A percentile compares a stretch with the other conserved stretches of the same genome.
phyloP scores from a whole-genome alignment of 2,888 invertebrate species.

The Mechanitis messenoides region DNA sequence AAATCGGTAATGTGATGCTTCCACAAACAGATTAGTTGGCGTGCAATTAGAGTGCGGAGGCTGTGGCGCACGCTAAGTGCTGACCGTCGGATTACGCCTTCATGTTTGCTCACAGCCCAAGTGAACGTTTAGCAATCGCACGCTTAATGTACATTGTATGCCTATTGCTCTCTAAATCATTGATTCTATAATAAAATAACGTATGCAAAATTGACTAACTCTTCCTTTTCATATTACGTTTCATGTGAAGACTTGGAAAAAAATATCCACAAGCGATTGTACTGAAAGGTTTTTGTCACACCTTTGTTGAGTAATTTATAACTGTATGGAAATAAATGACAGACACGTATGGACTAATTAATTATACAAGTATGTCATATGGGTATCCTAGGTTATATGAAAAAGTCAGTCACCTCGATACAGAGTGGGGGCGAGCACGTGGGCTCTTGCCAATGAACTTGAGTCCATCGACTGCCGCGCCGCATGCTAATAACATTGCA shows the following conservation, averaged over 20 bases:
- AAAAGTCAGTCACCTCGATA: slow-evolving; percentile 64
- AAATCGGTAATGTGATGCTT: slow-evolving; percentile 51
- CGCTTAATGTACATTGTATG: slow-evolving; percentile 62
- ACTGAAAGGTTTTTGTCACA: background rate
- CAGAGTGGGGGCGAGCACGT: slow-evolving; percentile 59
- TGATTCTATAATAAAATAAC: slow-evolving; percentile 38
- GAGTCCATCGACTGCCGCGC: slow-evolving; percentile 39
- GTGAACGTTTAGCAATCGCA: slow-evolving; percentile 64
- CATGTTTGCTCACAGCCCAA: slow-evolving; percentile 60
- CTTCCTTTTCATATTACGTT: too few species aligned
- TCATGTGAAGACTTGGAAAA: background rate
- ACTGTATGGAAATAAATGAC: slow-evolving; percentile 20
- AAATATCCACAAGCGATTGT: background rate
- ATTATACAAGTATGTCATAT: slow-evolving; percentile 53
- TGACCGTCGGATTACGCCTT: slow-evolving; percentile 69
- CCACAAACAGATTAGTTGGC: slow-evolving; percentile 69
- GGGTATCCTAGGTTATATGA: slow-evolving; percentile 35
- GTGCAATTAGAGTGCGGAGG: slow-evolving; percentile 68
- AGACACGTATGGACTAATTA: slow-evolving; percentile 46
- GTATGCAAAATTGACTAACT: too few species aligned
- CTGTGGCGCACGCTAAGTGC: slow-evolving; percentile 70
- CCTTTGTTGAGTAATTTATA: background rate
- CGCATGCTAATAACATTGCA: slow-evolving; percentile 44
- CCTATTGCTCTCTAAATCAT: slow-evolving; percentile 60
- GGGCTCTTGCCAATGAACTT: slow-evolving; percentile 70